These are phyloP conservation scores for Clarias pachynema DNA, from an alignment of 2,797 vertebrate genomes.

Conservation along the genomic window DNA sequence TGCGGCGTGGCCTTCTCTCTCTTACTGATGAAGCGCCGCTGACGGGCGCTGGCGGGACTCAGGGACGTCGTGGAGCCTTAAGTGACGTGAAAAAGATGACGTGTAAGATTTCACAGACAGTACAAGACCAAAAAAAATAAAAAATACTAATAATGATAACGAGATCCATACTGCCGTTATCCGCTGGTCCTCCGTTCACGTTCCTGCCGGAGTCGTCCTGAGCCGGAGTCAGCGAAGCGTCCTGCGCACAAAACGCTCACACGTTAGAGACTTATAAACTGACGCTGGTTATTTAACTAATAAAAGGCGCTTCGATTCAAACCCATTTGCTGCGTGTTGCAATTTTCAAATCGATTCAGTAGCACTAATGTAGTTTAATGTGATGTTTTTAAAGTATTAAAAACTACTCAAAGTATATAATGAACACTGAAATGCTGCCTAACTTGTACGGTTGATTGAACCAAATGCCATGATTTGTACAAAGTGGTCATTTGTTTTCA, in stretches of 20 bases:
- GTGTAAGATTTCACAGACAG: neutral
- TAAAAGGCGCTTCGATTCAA: too few relatives aligned
- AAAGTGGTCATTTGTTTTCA: too few relatives aligned
- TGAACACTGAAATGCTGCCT: too few relatives aligned
- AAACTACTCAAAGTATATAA: too few relatives aligned
- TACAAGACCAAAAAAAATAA: too few relatives aligned
- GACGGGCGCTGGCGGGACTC: slow-evolving; percentile 61
- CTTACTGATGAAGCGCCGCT: slow-evolving; percentile 66
- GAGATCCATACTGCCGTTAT: neutral
- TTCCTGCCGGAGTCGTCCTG: slow-evolving; percentile 2
- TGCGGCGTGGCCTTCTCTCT: slow-evolving; percentile 60
- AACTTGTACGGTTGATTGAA: too few relatives aligned
- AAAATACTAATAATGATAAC: neutral
- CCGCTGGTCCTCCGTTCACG: neutral
- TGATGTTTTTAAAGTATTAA: too few relatives aligned
- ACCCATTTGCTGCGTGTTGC: too few relatives aligned
- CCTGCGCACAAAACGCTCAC: slow-evolving; percentile 7
- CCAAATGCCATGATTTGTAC: too few relatives aligned
- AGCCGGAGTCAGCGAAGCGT: neutral
- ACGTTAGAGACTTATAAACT: neutral
- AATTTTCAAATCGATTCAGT: too few relatives aligned
- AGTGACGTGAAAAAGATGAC: neutral
- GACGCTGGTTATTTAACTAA: too few relatives aligned
- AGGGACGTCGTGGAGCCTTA: slow-evolving; percentile 45
- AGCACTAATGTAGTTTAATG: too few relatives aligned